Evolutionary conservation across 2,113 vertebrate species (phyloP), one percentile per base, ranked within the genome.

Genomic region (Nematolebias whitei): DNA sequence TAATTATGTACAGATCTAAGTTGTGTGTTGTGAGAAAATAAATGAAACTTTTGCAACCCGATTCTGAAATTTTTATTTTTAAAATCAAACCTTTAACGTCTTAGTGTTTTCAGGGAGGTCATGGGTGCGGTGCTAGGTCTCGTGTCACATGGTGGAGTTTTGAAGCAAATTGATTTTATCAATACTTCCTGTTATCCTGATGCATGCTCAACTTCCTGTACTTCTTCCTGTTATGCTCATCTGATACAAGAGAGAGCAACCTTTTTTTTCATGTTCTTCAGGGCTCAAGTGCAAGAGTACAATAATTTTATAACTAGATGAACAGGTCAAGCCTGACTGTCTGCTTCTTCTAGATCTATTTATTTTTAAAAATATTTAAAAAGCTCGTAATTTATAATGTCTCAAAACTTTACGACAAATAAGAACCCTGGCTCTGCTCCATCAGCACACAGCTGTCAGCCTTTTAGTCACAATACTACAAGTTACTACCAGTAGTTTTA

Each of bases 1-100:
- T 83, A 87, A 87, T 87, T 91, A 90, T 92, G 90, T 90, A 91
- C 88, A 92, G 85, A 89, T 87, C 77, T 65, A 85, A 82, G 92
- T 90, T 85, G 74, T 90, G 88, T 90, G 86, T 88, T 66, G 74
- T 84, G 76, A 32, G 80, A 90, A 88, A 79, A 89, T 80, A 64
- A 91, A 90, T 90, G 89, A 86, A 89, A 71, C 60, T 57, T 87
- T 78, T 85, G 82, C 81, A 77, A 61, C 68, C 32, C n/a, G n/a
- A n/a, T 60, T 58, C 68, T 65, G 39, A 69, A 11, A 10, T 12
- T 11, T 53, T 5, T 5, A 24, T 3, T 43, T 43, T 18, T 8
- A 12, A 32, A 3, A 20, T 14, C 49, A 77, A 56, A 1, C 6
- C 1, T 19, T 12, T 1, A 40, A 23, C 45, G 62, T 14, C 26